These are phyloP conservation scores for Zosterops lateralis DNA, from an alignment of 2,113 vertebrate genomes.

Conservation along the genomic window DNA sequence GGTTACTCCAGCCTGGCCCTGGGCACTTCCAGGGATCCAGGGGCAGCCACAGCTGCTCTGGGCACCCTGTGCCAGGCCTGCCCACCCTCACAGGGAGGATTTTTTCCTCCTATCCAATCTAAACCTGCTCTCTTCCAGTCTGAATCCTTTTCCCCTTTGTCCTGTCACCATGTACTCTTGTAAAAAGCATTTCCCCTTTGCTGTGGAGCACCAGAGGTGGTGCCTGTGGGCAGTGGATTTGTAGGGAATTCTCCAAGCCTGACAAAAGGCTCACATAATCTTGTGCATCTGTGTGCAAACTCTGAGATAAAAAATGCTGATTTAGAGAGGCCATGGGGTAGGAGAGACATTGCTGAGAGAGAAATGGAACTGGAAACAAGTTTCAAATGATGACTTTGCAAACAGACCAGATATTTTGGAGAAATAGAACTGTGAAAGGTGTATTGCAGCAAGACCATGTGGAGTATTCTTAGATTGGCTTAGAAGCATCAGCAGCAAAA, in stretches of 20 bases:
- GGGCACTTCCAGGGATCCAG: neutral
- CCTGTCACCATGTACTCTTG: fast-evolving
- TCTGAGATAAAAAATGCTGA: neutral
- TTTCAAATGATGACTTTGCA: neutral
- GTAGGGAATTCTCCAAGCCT: neutral
- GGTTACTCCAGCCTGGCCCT: neutral
- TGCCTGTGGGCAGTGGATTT: neutral
- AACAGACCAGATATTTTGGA: neutral
- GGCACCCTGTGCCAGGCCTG: neutral
- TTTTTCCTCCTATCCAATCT: neutral
- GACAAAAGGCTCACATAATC: neutral
- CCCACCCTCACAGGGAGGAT: fast-evolving
- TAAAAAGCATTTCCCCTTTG: fast-evolving
- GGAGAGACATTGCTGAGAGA: neutral
- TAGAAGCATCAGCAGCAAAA: neutral
- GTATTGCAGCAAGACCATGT: neutral
- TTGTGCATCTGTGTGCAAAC: neutral
- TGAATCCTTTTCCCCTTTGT: neutral
- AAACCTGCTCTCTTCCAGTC: neutral
- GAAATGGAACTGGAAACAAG: neutral
- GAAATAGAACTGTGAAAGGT: neutral
- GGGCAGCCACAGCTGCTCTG: neutral
- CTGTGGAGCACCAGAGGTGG: neutral
- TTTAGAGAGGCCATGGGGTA: neutral
- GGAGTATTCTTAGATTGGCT: neutral